phyloP scores from a whole-genome alignment of 2,797 vertebrate species.

The Anabacerthia variegaticeps region DNA sequence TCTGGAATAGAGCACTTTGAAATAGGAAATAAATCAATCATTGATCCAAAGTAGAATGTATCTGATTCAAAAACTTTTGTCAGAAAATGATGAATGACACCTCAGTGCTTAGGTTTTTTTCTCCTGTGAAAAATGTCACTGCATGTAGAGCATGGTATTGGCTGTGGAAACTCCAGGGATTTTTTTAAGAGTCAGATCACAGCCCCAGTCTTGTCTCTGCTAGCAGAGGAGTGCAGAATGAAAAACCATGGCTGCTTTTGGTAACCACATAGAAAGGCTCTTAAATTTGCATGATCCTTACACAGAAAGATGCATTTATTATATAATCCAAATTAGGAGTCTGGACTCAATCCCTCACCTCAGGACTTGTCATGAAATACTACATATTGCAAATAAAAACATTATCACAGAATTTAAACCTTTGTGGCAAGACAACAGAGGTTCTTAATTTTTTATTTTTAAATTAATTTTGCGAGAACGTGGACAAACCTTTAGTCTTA shows the following conservation, averaged over 20 bases:
- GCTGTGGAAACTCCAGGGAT: not conserved
- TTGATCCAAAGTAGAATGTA: not conserved
- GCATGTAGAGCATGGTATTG: not conserved
- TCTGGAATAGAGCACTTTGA: not conserved
- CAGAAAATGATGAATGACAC: conserved; percentile 15
- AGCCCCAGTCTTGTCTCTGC: not conserved
- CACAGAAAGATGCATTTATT: not conserved
- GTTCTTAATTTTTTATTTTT: not conserved
- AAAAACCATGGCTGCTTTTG: not conserved
- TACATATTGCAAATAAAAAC: not conserved
- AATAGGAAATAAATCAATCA: conserved; percentile 33
- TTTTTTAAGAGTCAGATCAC: conserved; percentile 27
- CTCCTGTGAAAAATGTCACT: conserved; percentile 24
- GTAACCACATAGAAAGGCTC: not conserved
- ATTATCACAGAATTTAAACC: not conserved
- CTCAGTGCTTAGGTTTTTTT: not conserved
- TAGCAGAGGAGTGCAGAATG: not conserved
- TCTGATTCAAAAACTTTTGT: not conserved
- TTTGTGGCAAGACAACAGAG: not conserved
- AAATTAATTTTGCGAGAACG: not conserved
- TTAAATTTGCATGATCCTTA: not conserved
- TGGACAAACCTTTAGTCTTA: not conserved
- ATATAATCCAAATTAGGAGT: not conserved
- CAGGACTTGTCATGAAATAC: not conserved
- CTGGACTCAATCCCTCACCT: not conserved